A percentile compares a stretch with the other conserved stretches of the same genome.
Conservation (phyloP, 2,888 invertebrate species). For the Elysia crispata region DNA sequence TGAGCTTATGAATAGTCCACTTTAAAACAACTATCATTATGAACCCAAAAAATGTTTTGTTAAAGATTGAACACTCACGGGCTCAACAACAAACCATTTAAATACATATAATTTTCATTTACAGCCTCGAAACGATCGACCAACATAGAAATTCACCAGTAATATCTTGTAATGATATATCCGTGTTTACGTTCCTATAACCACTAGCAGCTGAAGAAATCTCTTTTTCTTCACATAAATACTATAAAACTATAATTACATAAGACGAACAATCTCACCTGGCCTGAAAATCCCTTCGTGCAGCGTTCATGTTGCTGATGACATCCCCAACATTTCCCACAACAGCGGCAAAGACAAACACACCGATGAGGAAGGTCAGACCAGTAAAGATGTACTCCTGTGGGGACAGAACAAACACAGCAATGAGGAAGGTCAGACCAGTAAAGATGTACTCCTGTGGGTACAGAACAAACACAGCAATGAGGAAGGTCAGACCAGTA, state of each 20-base stretch:
- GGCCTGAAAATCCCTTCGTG: constrained; percentile 72
- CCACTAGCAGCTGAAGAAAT: neutral
- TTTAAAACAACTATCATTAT: no score
- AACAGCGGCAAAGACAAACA: constrained; percentile 75
- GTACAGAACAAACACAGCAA: constrained; percentile 70
- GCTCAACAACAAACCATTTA: no score
- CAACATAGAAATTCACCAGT: no score
- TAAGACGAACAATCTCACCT: constrained; percentile 55
- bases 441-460: no score
- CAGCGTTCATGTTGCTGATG: constrained; percentile 76
- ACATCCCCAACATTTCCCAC: constrained; percentile 76
- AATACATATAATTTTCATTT: no score
- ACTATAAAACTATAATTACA: neutral
- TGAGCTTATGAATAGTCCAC: no score
- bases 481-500: constrained; percentile 73
- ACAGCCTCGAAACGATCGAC: no score
- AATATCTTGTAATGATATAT: no score
- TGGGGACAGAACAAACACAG: constrained; percentile 17
- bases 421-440: neutral
- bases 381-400: constrained; percentile 76
- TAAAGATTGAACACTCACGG: no score
- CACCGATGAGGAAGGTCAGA: constrained; percentile 72
- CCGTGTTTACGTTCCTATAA: no score
- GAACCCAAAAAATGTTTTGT: no score
- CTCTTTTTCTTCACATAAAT: no score